Evolutionary conservation across 2,797 vertebrate species (phyloP).

Genomic region (Netta rufina): DNA sequence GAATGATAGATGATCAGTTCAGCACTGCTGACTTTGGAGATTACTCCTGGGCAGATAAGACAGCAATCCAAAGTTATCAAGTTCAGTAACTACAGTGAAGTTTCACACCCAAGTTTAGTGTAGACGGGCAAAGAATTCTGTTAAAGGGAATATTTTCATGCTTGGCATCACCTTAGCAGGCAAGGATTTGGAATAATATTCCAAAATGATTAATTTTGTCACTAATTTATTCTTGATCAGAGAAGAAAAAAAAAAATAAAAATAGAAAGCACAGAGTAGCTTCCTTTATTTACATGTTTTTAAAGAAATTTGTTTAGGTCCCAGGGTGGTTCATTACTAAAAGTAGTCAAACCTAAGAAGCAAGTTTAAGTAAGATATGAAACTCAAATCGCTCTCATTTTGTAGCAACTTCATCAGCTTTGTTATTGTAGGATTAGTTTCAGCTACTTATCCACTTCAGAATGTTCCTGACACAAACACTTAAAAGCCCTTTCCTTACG

Average conservation of each 20-base stretch:
- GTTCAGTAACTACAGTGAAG: neutral
- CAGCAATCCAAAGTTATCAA: neutral
- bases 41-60: neutral
- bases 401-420: neutral
- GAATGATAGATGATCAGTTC: neutral
- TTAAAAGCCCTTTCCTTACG: neutral
- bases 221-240: neutral
- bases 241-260: neutral
- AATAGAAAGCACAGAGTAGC: neutral
- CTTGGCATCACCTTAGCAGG: neutral
- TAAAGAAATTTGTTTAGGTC: neutral
- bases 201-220: neutral
- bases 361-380: neutral
- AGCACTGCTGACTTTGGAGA: neutral
- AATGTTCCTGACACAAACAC: neutral
- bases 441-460: neutral
- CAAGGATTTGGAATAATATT: neutral
- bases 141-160: neutral
- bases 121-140: neutral
- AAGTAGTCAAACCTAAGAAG: neutral
- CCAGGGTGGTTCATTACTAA: neutral
- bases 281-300: neutral
- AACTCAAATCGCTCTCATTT: neutral
- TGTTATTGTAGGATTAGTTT: neutral
- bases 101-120: neutral